Evolutionary conservation across 2,888 invertebrate species (phyloP), one percentile per base, ranked within the genome.

Genomic region (Acheta domesticus): DNA sequence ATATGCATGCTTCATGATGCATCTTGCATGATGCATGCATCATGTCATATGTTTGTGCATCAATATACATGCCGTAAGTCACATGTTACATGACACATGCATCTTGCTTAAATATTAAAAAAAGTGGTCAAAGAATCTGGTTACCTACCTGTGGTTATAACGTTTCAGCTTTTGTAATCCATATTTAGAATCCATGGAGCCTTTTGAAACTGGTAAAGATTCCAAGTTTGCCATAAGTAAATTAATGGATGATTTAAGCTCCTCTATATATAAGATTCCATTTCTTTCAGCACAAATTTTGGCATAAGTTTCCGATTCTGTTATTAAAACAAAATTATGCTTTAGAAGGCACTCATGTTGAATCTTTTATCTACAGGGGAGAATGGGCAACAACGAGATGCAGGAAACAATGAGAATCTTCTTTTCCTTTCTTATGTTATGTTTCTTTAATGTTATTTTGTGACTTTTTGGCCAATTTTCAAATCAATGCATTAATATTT

Each of bases 201-300:
- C 98, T 89, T 99, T 98, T 81, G 98, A 97, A 82, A 99, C 99
- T 76, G 99, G 99, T 83, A 99, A 92, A 80, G 98, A 98, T 91
- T 99, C 99, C 87, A 99, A 91, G 91, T 99, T 99, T 83, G 96
- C 96, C 96, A 99, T 99, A 85, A 99, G 90, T 84, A 97, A 91
- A 89, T 98, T 99, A 87, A 99, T 98, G 83, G 98, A 97, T 81
- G 98, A 94, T 88, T 98, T 97, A 85, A 98, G 89, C 89, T 99
- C 99, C 90, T 99, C 99, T 85, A 99, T 94, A 90, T 98, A 99
- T 86, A 99, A 79, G 97, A 96, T 89, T 99, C 99, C 99, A 99
- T 99, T 90, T 99, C 99, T 91, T 99, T 99, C 84, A 99, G 92
- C 83, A 99, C 98, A 90, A 99, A 99, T 90, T 97, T 98, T 84